Percentiles rank a stretch among this genome's conserved stretches.
These are phyloP conservation scores for Palythoa grandiflora DNA, from an alignment of 92 coral and sea anemone species.

Conservation along the genomic window DNA sequence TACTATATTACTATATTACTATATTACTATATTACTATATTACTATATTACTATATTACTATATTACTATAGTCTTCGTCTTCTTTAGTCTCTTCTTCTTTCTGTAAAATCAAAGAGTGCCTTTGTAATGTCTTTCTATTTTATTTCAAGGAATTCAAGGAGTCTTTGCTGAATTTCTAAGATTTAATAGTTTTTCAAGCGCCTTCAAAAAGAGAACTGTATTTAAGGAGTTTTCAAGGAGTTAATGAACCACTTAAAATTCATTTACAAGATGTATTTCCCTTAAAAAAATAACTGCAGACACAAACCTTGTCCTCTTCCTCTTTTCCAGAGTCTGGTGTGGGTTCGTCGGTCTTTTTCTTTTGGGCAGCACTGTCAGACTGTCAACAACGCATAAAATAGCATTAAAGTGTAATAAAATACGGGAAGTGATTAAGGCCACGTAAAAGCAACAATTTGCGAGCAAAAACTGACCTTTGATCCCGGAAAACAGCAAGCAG, in stretches of 20 bases:
- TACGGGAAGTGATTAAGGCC: background rate
- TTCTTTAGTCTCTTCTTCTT: constrained; percentile 33
- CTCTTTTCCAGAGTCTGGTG: constrained; percentile 81
- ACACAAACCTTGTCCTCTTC: constrained; percentile 64
- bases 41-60: too few species aligned
- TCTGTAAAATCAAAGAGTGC: background rate
- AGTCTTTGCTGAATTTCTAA: background rate
- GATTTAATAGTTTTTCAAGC: background rate
- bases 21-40: too few species aligned
- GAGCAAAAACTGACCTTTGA: constrained; percentile 77
- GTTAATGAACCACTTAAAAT: too few species aligned
- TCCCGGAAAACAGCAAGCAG: constrained; percentile 98
- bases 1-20: too few species aligned
- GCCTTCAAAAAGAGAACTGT: too few species aligned
- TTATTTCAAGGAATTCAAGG: background rate
- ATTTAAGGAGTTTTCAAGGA: too few species aligned
- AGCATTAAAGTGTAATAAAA: background rate
- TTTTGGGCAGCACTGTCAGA: constrained; percentile 83
- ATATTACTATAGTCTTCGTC: too few species aligned
- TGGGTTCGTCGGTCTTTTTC: constrained; percentile 96
- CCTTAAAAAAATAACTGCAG: background rate
- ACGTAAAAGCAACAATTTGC: background rate
- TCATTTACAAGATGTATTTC: background rate
- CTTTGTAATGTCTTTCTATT: background rate
- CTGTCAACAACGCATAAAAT: constrained; percentile 39